Conservation (phyloP, 37 sponge, comb jelly and placozoan species). For the Tethya wilhelma region DNA sequence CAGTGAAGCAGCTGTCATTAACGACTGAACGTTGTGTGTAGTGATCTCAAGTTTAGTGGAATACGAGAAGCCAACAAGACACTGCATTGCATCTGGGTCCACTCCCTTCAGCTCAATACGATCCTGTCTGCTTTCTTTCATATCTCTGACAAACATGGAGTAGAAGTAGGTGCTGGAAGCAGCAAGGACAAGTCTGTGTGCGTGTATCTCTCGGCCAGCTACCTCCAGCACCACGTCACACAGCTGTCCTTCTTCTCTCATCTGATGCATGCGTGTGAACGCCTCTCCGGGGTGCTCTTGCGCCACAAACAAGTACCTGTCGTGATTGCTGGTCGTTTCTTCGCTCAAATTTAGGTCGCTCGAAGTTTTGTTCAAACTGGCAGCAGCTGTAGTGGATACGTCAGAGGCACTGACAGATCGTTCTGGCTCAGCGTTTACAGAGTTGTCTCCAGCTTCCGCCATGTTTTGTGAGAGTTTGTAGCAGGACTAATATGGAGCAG, state of each 20-base stretch:
- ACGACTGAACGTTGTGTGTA: conserved; percentile 79
- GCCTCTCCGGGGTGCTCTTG: conserved; percentile 56
- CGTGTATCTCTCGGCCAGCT: conserved; percentile 63
- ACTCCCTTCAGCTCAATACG: conserved; percentile 85
- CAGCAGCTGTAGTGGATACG: too few species aligned
- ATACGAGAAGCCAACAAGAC: conserved; percentile 91
- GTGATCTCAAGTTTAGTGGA: conserved; percentile 89
- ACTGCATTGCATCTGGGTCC: conserved; percentile 78
- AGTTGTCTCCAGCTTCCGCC: too few species aligned
- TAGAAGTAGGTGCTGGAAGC: conserved; percentile 79
- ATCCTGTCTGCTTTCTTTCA: conserved; percentile 81
- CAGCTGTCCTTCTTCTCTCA: conserved; percentile 71
- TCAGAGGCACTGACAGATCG: too few species aligned
- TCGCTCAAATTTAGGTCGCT: conserved; percentile 4
- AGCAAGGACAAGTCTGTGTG: conserved; percentile 87
- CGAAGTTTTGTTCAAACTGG: conserved; percentile 28
- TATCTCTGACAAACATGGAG: conserved; percentile 77
- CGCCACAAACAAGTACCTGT: conserved; percentile 34
- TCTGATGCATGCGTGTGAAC: conserved; percentile 69
- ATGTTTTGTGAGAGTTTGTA: too few species aligned
- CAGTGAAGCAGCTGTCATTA: conserved; percentile 91
- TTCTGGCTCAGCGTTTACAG: too few species aligned
- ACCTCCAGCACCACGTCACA: conserved; percentile 90
- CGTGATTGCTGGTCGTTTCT: conserved; percentile 5
- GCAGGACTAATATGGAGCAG: too few species aligned